phyloP scores from a whole-genome alignment of 1,140 invertebrate genomes.

The Argopecten irradians region DNA sequence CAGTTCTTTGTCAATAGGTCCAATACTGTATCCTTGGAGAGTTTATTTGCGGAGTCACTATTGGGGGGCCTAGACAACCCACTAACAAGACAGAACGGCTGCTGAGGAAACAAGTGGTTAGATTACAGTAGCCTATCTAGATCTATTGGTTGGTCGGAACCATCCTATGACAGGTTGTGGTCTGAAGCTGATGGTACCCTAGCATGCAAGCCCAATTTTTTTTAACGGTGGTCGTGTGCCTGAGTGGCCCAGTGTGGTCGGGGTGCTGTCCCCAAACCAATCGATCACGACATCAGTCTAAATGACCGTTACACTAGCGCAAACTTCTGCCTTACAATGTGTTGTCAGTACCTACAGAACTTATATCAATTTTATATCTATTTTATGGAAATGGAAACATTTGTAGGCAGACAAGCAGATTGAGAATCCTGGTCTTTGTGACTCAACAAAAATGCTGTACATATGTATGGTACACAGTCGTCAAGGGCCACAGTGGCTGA shows the following conservation, averaged over 20 bases:
- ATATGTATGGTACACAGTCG: background rate
- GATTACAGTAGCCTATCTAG: background rate
- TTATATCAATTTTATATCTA: background rate
- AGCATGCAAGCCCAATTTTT: constrained; percentile 20
- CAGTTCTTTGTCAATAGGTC: background rate
- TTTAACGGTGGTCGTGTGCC: background rate
- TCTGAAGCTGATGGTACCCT: background rate
- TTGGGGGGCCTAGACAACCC: background rate
- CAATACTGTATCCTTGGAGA: background rate
- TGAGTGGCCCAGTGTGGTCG: background rate
- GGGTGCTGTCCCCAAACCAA: background rate
- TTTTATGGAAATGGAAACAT: background rate
- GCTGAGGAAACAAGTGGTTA: constrained; percentile 2
- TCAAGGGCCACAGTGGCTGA: too few relatives aligned
- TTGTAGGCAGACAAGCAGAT: background rate
- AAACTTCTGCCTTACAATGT: background rate
- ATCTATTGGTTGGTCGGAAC: background rate
- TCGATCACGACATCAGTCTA: background rate
- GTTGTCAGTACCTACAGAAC: background rate
- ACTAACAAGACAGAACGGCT: background rate
- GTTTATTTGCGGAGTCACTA: background rate
- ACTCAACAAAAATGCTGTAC: background rate
- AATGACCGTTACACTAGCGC: background rate
- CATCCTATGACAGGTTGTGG: background rate
- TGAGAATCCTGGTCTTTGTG: background rate